Evolutionary conservation across 1,140 invertebrate species (phyloP).

Genomic region (Zaprionus ornatus): DNA sequence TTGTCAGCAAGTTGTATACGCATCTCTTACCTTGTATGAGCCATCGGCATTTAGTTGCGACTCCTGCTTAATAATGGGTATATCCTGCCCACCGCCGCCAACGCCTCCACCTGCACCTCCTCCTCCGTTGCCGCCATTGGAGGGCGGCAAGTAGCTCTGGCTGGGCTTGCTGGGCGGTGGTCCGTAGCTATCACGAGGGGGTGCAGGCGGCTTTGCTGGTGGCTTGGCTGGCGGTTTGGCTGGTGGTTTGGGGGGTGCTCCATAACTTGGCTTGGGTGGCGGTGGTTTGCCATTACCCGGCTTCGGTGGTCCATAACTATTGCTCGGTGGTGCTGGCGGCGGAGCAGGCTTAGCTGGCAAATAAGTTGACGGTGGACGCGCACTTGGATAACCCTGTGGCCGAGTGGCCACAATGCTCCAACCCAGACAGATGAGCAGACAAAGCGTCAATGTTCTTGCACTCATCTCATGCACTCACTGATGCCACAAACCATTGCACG

Average conservation of each 20-base stretch:
- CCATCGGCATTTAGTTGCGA: constrained; percentile 87
- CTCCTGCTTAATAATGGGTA: constrained; percentile 86
- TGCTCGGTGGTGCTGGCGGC: constrained; percentile 22
- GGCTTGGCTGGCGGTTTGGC: constrained; percentile 50
- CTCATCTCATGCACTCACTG: constrained; percentile 51
- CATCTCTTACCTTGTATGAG: constrained; percentile 84
- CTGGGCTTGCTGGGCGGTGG: constrained; percentile 51
- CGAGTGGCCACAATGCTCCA: constrained; percentile 17
- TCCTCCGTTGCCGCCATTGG: constrained; percentile 38
- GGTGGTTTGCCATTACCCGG: constrained; percentile 31
- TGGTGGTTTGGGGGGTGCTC: constrained; percentile 27
- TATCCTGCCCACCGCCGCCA: constrained; percentile 59
- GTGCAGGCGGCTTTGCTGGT: constrained; percentile 28
- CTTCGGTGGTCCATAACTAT: constrained; percentile 43
- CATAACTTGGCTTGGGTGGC: constrained; percentile 29
- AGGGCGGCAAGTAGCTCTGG: constrained; percentile 53
- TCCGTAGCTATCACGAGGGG: constrained; percentile 48
- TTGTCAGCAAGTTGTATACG: not conserved
- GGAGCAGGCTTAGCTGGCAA: constrained; percentile 51
- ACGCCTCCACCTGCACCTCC: constrained; percentile 7
- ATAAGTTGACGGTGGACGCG: constrained; percentile 60
- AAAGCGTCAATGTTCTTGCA: constrained; percentile 26
- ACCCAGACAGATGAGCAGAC: constrained; percentile 21
- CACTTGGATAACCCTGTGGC: constrained; percentile 61
- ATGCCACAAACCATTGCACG: constrained; percentile 13